These are phyloP conservation scores for Lasioglossum oenotherae DNA, from an alignment of 2,888 invertebrate species.

Conservation along the genomic window DNA sequence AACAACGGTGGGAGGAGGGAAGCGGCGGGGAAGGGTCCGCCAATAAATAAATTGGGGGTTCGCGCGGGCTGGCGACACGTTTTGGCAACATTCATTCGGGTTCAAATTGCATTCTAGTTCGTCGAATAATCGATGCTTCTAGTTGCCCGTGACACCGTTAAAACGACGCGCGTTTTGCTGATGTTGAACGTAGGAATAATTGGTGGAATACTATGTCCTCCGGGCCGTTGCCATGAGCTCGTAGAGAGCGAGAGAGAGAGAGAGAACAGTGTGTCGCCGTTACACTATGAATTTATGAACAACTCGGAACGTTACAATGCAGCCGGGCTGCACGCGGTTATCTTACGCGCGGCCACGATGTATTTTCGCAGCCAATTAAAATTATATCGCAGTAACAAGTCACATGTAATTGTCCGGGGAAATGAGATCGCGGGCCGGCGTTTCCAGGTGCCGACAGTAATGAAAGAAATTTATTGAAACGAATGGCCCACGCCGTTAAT, in stretches of 20 bases:
- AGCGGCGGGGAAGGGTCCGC: neutral
- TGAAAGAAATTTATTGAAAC: constrained; percentile 69
- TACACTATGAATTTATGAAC: constrained; percentile 57
- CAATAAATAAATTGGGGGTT: constrained; percentile 40
- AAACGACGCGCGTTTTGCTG: constrained; percentile 45
- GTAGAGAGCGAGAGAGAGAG: neutral
- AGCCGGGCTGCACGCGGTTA: constrained; percentile 35
- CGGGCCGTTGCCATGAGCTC: neutral
- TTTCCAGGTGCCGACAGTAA: constrained; percentile 51
- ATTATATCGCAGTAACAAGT: constrained; percentile 65
- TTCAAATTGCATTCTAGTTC: constrained; percentile 56
- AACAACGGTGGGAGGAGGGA: neutral
- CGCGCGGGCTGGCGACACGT: constrained; percentile 37
- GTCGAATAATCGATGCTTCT: constrained; percentile 56
- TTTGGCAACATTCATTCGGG: constrained; percentile 25
- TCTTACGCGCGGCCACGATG: constrained; percentile 51
- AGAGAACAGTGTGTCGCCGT: neutral
- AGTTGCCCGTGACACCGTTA: constrained; percentile 55
- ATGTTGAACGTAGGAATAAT: constrained; percentile 49
- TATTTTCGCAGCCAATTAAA: constrained; percentile 61
- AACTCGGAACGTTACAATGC: constrained; percentile 22
- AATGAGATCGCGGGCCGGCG: constrained; percentile 58
- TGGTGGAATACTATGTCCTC: constrained; percentile 29
- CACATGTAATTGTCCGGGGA: constrained; percentile 60
- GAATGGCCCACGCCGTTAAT: constrained; percentile 27